Conservation (phyloP, 2,797 vertebrate genomes). For the Anguilla pacifica region DNA sequence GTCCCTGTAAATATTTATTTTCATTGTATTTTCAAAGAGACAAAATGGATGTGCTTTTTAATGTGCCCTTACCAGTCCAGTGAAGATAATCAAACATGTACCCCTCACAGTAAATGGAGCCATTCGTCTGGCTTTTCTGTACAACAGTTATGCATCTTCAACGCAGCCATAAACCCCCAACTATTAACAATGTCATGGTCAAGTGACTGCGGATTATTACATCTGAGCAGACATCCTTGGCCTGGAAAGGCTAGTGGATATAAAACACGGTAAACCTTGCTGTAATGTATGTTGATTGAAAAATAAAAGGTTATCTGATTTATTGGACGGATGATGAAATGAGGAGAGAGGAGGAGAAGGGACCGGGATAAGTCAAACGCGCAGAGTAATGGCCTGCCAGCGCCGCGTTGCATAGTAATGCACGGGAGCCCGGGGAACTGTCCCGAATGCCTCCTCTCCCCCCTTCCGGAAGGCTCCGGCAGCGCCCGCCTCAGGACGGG, state of each 20-base stretch:
- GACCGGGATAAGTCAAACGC: background rate
- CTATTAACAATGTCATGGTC: constrained; percentile 20
- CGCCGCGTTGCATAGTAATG: background rate
- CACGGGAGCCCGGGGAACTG: too few species aligned
- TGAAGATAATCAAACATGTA: background rate
- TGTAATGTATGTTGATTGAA: constrained; percentile 23
- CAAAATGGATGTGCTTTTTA: background rate
- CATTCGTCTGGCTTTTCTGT: background rate
- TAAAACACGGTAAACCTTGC: constrained; percentile 7
- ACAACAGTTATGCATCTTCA: background rate
- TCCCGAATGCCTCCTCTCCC: background rate
- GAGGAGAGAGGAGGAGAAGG: background rate
- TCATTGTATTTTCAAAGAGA: background rate
- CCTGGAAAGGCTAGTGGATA: background rate
- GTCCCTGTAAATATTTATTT: background rate
- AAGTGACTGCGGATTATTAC: constrained; percentile 15
- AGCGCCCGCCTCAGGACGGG: background rate
- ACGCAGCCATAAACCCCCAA: constrained; percentile 13
- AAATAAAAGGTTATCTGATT: constrained; percentile 25
- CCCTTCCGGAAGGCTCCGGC: background rate
- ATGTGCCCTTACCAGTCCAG: background rate
- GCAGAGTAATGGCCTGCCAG: background rate
- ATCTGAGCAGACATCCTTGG: constrained; percentile 13
- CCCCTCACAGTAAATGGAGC: background rate
- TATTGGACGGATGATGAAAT: background rate